phyloP scores from a whole-genome alignment of 2,113 vertebrate genomes.

The Thomomys bottae region DNA sequence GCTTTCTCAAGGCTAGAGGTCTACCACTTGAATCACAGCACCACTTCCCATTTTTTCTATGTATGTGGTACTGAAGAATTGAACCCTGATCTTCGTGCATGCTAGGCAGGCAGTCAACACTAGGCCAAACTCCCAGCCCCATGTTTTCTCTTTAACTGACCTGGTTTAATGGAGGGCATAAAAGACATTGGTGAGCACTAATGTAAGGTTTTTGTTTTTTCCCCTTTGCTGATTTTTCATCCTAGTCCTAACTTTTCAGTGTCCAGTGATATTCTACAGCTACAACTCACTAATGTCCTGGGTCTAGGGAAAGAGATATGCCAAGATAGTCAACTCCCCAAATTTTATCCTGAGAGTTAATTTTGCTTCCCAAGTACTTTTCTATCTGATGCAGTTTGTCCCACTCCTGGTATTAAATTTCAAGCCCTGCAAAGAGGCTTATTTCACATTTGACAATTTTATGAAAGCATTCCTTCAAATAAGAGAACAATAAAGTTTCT shows the following conservation, averaged over 20 bases:
- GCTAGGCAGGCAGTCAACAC: too few species aligned
- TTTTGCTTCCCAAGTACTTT: background rate
- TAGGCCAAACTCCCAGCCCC: too few species aligned
- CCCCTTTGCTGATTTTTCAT: background rate
- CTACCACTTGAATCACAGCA: too few species aligned
- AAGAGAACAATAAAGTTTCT: background rate
- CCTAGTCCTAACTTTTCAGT: background rate
- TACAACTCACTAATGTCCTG: background rate
- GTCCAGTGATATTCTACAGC: slow-evolving; percentile 49
- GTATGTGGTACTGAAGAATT: too few species aligned
- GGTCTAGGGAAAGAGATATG: background rate
- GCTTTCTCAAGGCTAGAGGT: too few species aligned
- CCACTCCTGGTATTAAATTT: background rate
- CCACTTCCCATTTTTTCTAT: too few species aligned
- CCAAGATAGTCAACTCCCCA: background rate
- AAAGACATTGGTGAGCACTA: too few species aligned
- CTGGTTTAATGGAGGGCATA: too few species aligned
- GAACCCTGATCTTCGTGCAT: too few species aligned
- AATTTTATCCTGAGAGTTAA: background rate
- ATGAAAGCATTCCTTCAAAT: background rate
- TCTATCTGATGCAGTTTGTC: background rate
- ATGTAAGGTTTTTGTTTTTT: too few species aligned
- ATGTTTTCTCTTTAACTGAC: too few species aligned
- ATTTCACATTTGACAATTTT: background rate
- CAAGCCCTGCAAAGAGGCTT: background rate